Base-by-base conservation (phyloP, 2,888 invertebrate genomes). In the Ophion costatus region DNA sequence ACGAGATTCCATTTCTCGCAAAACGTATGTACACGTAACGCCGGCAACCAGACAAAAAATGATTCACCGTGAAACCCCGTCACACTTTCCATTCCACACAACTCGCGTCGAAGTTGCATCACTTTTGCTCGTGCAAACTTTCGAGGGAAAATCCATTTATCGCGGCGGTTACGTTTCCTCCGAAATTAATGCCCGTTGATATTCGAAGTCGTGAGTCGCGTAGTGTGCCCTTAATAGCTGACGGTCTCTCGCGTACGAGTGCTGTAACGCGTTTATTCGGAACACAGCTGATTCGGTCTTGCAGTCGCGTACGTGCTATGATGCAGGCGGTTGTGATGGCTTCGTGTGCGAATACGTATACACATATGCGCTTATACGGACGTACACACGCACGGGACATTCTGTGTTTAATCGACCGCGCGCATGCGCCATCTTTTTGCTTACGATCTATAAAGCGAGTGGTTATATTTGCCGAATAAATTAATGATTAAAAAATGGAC, bases 41-140 rank as follows among this genome's bases (percentile, higher is more conserved):
- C 11, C 61, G 17, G n/a, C 38, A 38, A 38, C 7, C 9, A 24
- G 38, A 6, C 29, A 11, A 20, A 59, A 73, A 33, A 82, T 82
- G 82, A 78, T 78, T 78, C 74, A 82, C 45, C 74, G 57, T 24
- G 51, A 67, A 33, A 42, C 14, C 2, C 38, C 64, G 67, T 78
- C 74, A 70, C 78, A 70, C 78, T 70, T 69, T 79, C 63, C 70
- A 64, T 74, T 79, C 20, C 73, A 73, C 45, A 59, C 51, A 69
- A 83, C 38, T 61, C 33, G 61, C 69, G 73, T 33, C 24, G 7
- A 29, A 11, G 33, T 83, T 79, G 79, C 79, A 70, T 83, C 83
- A 83, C 24, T 11, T 63, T 22, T 69, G 29, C 45, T 20, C 24
- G 74, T 22, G 51, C 0, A 5, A 51, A 51, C 17, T 17, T 14